Evolutionary conservation across 2,888 invertebrate genomes (phyloP).

Genomic region (Muschampia plurimacula): DNA sequence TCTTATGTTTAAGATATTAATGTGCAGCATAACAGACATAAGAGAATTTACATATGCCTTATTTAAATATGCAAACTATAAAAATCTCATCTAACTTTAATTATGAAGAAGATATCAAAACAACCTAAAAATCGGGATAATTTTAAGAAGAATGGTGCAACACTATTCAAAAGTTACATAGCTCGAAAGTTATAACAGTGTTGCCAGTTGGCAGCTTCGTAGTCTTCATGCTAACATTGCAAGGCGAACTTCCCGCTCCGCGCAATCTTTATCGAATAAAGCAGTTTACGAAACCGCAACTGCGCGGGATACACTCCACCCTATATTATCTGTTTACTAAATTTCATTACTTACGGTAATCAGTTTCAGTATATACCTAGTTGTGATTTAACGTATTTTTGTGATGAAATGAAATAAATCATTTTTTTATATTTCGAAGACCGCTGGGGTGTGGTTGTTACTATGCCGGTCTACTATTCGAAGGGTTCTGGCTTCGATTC

Average conservation of each 20-base stretch:
- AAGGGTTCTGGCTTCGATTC: too few species aligned
- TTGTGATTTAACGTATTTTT: not conserved
- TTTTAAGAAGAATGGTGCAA: not conserved
- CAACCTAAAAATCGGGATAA: not conserved
- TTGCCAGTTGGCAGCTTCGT: not conserved
- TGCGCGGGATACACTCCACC: slow-evolving; percentile 27
- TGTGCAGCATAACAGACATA: too few species aligned
- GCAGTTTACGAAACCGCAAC: slow-evolving; percentile 70
- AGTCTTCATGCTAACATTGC: slow-evolving; percentile 10
- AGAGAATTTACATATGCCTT: too few species aligned
- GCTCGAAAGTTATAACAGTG: slow-evolving; percentile 10
- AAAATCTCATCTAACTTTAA: too few species aligned
- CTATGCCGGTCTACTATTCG: too few species aligned
- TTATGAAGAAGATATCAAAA: not conserved
- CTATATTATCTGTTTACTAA: slow-evolving; percentile 8
- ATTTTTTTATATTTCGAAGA: too few species aligned
- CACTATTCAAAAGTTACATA: slow-evolving; percentile 15
- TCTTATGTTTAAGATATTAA: too few species aligned
- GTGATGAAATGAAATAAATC: too few species aligned
- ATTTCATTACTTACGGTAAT: not conserved
- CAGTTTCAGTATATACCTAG: not conserved
- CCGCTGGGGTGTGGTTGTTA: too few species aligned
- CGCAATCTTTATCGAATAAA: slow-evolving; percentile 78
- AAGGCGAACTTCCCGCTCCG: slow-evolving; percentile 42
- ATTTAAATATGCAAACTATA: too few species aligned